Base-by-base conservation (phyloP, 1,140 invertebrate species). In the Whitmania pigra region DNA sequence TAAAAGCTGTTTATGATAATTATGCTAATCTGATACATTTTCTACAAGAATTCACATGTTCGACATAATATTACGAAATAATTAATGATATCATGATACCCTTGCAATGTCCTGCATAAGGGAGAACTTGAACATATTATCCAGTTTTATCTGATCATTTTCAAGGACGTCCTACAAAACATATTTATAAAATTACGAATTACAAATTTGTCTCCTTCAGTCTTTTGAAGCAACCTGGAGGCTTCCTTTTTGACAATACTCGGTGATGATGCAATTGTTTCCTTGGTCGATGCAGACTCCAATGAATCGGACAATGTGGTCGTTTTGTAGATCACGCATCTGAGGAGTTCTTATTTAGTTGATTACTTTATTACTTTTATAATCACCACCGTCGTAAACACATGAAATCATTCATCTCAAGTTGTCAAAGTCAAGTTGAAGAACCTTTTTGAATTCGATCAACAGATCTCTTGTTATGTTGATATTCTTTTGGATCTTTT, bases 291-390 rank as follows among this genome's bases (percentile, higher is more conserved):
- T 85, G 78, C 93, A 96, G 2, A 92, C 92, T 0, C 95, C 95
- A 75, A 92, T 90, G 82, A 98, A 97, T 75, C 91, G 86, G 9
- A 93, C 93, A 75, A 97, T 84, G 81, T 97, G 93, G 79, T 97
- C 93, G 78, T 96, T 91, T 76, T 96, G 92, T 2, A 97, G 82
- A 80, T 97, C 93, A 81, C 96, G 95, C 88, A 98, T 93, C 86
- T 89, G 79, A 5, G 77, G 29, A 67, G 29, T 63, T 63, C 18
- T 18, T 63, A 18, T n/a, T 67, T 6, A 31, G 18, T 22, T 53
- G 49, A 60, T 53, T 20, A 17, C 13, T 53, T 69, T 63, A 72
- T 60, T 43, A 63, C 31, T 67, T 71, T 29, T 68, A 22, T 1
- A 31, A 6, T 22, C 73, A 73, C 29, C 29, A 11, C 25, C 36